A percentile compares a stretch with the other conserved stretches of the same genome.
Conservation (phyloP, 2,888 invertebrate species). For the Apodemia zela region DNA sequence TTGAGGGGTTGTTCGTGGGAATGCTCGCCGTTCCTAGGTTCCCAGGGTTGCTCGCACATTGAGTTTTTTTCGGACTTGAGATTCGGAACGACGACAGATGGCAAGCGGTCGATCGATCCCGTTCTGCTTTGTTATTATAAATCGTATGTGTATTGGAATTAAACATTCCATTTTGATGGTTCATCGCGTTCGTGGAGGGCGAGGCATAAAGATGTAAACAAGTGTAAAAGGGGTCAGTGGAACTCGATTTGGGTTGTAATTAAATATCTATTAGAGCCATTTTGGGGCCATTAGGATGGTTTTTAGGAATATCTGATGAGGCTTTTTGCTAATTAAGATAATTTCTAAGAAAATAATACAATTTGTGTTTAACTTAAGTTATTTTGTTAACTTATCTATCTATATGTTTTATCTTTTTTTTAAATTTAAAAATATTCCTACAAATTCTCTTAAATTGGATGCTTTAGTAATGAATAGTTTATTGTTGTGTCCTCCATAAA, state of each 20-base stretch:
- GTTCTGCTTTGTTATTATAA: conserved; percentile 54
- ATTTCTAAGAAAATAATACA: conserved; percentile 11
- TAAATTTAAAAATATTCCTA: not conserved
- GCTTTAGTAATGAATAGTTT: too few species aligned
- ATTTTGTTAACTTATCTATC: not conserved
- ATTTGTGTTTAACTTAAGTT: not conserved
- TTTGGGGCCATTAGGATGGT: conserved; percentile 71
- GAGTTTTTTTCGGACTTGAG: conserved; percentile 64
- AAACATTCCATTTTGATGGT: conserved; percentile 78
- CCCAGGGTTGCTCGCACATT: conserved; percentile 82
- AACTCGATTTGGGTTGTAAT: conserved; percentile 63
- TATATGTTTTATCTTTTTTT: not conserved
- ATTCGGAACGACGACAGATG: conserved; percentile 78
- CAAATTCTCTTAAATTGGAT: too few species aligned
- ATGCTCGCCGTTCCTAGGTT: conserved; percentile 82
- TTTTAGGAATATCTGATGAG: conserved; percentile 43
- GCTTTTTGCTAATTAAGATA: conserved; percentile 47
- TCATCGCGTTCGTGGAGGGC: conserved; percentile 58
- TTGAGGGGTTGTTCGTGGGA: conserved; percentile 84
- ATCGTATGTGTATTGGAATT: conserved; percentile 71
- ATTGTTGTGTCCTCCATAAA: too few species aligned
- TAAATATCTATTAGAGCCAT: conserved; percentile 76
- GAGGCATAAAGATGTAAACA: conserved; percentile 78
- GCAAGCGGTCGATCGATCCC: conserved; percentile 71
- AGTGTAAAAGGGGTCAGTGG: conserved; percentile 80